Conservation (phyloP, 2,888 invertebrate species). For the Endomychus coccineus region DNA sequence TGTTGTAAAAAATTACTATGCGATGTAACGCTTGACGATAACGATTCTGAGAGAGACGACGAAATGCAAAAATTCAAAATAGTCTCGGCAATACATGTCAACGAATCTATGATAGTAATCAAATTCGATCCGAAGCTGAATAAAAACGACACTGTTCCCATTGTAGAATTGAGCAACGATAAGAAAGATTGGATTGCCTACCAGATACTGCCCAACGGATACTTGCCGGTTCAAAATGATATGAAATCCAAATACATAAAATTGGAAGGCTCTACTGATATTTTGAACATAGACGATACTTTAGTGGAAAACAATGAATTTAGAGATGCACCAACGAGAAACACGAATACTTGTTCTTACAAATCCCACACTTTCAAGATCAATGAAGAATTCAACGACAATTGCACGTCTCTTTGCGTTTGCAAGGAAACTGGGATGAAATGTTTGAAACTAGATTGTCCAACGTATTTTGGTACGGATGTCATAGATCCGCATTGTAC, state of each 20-base stretch:
- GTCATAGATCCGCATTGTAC: constrained; percentile 76
- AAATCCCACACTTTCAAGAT: constrained; percentile 36
- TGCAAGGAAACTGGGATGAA: constrained; percentile 65
- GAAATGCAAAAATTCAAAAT: constrained; percentile 32
- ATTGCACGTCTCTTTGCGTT: constrained; percentile 70
- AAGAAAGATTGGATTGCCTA: constrained; percentile 43
- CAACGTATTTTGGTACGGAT: constrained; percentile 79
- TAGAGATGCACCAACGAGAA: constrained; percentile 15
- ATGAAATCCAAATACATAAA: constrained; percentile 32
- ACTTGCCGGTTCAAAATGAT: constrained; percentile 30
- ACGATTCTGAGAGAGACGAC: constrained; percentile 49
- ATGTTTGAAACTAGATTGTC: constrained; percentile 75
- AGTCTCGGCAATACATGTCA: constrained; percentile 37
- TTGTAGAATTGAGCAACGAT: constrained; percentile 43
- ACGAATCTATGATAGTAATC: constrained; percentile 40
- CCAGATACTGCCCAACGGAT: constrained; percentile 37
- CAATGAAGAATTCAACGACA: constrained; percentile 74
- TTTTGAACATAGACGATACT: constrained; percentile 4
- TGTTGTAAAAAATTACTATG: constrained; percentile 83
- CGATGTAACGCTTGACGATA: constrained; percentile 73
- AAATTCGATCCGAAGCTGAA: constrained; percentile 39
- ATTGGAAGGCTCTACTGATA: constrained; percentile 30
- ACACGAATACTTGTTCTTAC: constrained; percentile 32
- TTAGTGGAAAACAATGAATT: background rate
- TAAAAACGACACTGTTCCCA: constrained; percentile 32